Conservation (phyloP, 2,888 invertebrate species). For the Torymus tubicola region DNA sequence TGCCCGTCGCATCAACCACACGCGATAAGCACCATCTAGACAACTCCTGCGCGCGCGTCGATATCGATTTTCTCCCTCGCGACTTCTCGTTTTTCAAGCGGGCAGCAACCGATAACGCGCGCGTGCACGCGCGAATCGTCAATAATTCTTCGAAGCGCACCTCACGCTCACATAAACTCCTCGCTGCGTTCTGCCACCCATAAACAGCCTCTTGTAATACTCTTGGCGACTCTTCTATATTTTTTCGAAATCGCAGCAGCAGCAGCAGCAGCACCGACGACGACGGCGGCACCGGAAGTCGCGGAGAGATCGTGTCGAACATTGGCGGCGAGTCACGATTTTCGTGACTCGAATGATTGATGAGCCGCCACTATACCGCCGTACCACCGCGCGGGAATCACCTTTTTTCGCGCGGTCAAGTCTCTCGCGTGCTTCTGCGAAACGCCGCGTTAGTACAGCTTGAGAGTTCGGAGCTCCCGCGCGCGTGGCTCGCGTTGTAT, state of each 20-base stretch:
- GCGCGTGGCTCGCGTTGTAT: too few species aligned
- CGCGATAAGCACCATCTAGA: constrained; percentile 10
- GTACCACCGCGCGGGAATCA: neutral
- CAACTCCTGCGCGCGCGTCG: neutral
- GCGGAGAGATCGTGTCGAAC: constrained; percentile 47
- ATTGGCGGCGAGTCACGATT: constrained; percentile 55
- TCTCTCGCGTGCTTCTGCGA: constrained; percentile 28
- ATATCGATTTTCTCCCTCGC: constrained; percentile 26
- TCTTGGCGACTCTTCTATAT: neutral
- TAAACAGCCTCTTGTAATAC: constrained; percentile 39
- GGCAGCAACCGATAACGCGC: constrained; percentile 7
- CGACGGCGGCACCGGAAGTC: constrained; percentile 53
- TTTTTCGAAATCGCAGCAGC: constrained; percentile 13
- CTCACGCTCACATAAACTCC: constrained; percentile 19
- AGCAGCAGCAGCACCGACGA: neutral
- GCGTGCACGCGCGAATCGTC: constrained; percentile 4
- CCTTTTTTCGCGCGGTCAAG: neutral
- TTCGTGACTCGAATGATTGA: constrained; percentile 58
- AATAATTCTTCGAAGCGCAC: constrained; percentile 38
- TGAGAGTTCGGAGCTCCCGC: too few species aligned
- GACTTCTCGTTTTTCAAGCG: constrained; percentile 37
- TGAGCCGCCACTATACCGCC: constrained; percentile 36
- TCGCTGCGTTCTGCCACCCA: constrained; percentile 16
- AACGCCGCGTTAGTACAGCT: constrained; percentile 2
- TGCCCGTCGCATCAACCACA: too few species aligned